Evolutionary conservation across 2,797 vertebrate species (phyloP).

Genomic region (Vespertilio murinus): DNA sequence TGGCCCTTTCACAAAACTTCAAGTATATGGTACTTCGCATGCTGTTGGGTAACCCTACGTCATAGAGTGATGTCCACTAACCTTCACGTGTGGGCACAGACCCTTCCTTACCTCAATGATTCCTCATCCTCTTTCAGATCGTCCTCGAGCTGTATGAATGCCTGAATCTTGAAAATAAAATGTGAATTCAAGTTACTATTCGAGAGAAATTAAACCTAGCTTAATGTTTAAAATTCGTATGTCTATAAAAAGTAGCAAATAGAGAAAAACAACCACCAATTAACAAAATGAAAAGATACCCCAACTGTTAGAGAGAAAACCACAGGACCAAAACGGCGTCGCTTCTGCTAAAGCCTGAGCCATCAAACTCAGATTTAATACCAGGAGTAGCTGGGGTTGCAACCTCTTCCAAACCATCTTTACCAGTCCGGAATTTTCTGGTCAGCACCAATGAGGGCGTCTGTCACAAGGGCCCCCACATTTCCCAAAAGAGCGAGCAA

Average conservation of each 20-base stretch:
- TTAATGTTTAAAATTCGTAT: background rate
- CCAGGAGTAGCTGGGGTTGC: background rate
- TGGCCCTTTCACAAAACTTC: background rate
- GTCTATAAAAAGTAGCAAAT: background rate
- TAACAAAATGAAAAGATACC: background rate
- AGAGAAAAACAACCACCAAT: background rate
- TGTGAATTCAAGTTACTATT: background rate
- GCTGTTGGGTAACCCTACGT: background rate
- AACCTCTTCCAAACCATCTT: background rate
- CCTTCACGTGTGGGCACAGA: rapidly evolving
- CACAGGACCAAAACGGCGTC: background rate
- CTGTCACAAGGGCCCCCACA: background rate
- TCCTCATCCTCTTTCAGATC: slow-evolving; percentile 90
- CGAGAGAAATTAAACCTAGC: background rate
- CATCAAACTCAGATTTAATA: background rate
- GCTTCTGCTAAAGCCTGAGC: background rate
- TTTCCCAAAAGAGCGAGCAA: background rate
- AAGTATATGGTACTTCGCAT: background rate
- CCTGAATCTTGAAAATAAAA: slow-evolving; percentile 89
- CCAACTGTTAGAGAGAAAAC: background rate
- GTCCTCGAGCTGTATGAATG: slow-evolving; percentile 93
- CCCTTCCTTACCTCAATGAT: slow-evolving; percentile 88
- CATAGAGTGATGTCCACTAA: background rate
- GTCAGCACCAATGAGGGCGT: background rate
- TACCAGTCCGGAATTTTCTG: background rate